These are phyloP conservation scores for Drosophila macrospina DNA, from an alignment of 2,888 invertebrate species.

Conservation along the genomic window DNA sequence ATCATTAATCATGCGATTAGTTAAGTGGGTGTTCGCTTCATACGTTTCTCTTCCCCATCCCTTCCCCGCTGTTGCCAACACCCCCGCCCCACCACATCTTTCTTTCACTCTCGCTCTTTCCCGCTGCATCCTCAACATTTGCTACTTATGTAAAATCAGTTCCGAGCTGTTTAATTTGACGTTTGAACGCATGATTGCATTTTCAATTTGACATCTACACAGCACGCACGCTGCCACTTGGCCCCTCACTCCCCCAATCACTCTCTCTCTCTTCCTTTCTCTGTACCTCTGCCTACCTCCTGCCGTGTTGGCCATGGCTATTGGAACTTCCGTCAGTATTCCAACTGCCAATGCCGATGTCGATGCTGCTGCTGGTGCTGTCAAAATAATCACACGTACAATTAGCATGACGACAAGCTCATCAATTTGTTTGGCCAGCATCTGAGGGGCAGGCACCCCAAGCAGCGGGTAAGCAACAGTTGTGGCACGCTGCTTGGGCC, in stretches of 20 bases:
- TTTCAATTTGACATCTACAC: slow-evolving; percentile 75
- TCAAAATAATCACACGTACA: slow-evolving; percentile 83
- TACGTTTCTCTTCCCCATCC: slow-evolving; percentile 31
- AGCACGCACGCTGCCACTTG: slow-evolving; percentile 45
- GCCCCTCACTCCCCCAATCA: background rate
- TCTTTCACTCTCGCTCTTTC: background rate
- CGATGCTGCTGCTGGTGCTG: slow-evolving; percentile 50
- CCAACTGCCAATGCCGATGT: background rate
- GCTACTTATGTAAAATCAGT: slow-evolving; percentile 75
- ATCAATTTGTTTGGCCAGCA: slow-evolving; percentile 67
- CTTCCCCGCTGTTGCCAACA: background rate
- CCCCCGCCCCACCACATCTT: background rate
- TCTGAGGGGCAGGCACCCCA: too few species aligned
- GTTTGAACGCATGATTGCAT: slow-evolving; percentile 82
- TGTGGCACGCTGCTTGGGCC: slow-evolving; percentile 3
- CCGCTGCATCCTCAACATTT: slow-evolving; percentile 33
- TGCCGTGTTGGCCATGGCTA: slow-evolving; percentile 42
- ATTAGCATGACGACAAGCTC: slow-evolving; percentile 80
- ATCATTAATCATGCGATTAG: slow-evolving; percentile 85
- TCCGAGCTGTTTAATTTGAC: slow-evolving; percentile 82
- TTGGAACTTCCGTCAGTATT: slow-evolving; percentile 40
- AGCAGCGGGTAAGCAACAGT: background rate
- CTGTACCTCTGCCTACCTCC: slow-evolving; percentile 17
- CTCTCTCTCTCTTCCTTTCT: background rate
- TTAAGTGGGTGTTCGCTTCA: slow-evolving; percentile 80